Evolutionary conservation across 2,797 vertebrate genomes (phyloP), one percentile per base, ranked within the genome.

Genomic region (Sebastes vulpes): DNA sequence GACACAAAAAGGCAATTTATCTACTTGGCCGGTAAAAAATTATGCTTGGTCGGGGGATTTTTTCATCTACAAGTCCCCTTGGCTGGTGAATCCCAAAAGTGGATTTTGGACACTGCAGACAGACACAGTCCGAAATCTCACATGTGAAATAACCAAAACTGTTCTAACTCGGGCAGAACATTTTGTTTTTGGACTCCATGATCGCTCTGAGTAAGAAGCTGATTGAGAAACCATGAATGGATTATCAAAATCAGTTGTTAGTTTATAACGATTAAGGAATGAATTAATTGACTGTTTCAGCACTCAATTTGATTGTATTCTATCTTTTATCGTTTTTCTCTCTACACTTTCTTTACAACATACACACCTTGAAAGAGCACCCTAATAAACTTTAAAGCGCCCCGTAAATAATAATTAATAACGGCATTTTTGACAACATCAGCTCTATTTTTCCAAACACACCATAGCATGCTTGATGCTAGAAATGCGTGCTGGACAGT

Each of bases 1-100:
- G 35, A 38, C 1, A 38, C 12, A 14, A 38, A 38, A 38, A 14
- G 14, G 35, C 12, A 38, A 38, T 38, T 1, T 16, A 38, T 38
- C 31, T 0, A 38, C 0, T 38, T 38, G 12, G 35, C 0, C 5
- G 5, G 35, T 38, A 14, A 14, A 38, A 38, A 6, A 38, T 0
- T 6, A 14, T 14, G 35, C 12, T 38, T 14, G 35, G 12, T 10
- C 2, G 4, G 5, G 12, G 4, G 35, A 14, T 38, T 14, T 14
- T 6, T 38, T 38, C 12, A 14, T 38, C 35, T 14, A 38, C 35
- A 5, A 4, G 35, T 38, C 35, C 35, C 35, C 35, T 38, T 38
- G 12, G 12, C 12, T 0, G 35, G 35, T 38, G 35, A 38, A 12
- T 38, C 35, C 9, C 35, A 38, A 38, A 38, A 38, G 35, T 2